Evolutionary conservation across 1,140 invertebrate species (phyloP).

Genomic region (Drosophila watanabei): DNA sequence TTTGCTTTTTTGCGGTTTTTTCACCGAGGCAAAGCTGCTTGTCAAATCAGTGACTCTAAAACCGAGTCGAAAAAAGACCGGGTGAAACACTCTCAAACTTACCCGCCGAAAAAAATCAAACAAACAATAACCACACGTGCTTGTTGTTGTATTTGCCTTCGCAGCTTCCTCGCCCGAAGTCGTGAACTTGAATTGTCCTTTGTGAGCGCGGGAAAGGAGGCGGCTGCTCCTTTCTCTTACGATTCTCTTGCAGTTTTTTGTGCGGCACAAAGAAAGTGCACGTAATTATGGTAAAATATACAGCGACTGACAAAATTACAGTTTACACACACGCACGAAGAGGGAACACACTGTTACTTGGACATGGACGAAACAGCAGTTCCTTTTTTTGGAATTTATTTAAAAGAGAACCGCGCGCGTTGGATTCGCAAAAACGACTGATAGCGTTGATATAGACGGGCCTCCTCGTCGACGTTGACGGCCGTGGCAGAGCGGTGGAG

Average conservation of each 20-base stretch:
- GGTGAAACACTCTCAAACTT: slow-evolving; percentile 47
- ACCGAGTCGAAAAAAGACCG: slow-evolving; percentile 47
- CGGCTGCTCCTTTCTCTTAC: slow-evolving; percentile 11
- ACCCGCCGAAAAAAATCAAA: slow-evolving; percentile 47
- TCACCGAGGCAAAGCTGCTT: slow-evolving; percentile 12
- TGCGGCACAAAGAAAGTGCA: slow-evolving; percentile 51
- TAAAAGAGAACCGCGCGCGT: slow-evolving; percentile 61
- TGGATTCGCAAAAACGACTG: slow-evolving; percentile 81
- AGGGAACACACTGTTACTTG: slow-evolving; percentile 38
- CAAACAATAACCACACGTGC: slow-evolving; percentile 33
- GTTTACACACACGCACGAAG: slow-evolving; percentile 37
- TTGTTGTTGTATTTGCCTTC: slow-evolving; percentile 6
- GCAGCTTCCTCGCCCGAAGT: slow-evolving; percentile 59
- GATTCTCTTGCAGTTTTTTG: slow-evolving; percentile 22
- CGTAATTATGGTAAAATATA: slow-evolving; percentile 75
- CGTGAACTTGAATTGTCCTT: slow-evolving; percentile 79
- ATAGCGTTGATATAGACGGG: slow-evolving; percentile 80
- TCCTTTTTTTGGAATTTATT: slow-evolving; percentile 40
- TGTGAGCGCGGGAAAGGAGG: slow-evolving; percentile 22
- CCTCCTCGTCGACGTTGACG: slow-evolving; percentile 63
- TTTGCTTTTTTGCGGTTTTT: slow-evolving; percentile 2
- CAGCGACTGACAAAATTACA: slow-evolving; percentile 69
- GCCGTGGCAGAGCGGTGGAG: slow-evolving; percentile 24
- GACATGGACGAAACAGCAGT: slow-evolving; percentile 54
- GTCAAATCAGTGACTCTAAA: slow-evolving; percentile 35